Evolutionary conservation across 30 jellyfish, hydroid and myxozoan species (phyloP).

Genomic region (Mastigias papua): DNA sequence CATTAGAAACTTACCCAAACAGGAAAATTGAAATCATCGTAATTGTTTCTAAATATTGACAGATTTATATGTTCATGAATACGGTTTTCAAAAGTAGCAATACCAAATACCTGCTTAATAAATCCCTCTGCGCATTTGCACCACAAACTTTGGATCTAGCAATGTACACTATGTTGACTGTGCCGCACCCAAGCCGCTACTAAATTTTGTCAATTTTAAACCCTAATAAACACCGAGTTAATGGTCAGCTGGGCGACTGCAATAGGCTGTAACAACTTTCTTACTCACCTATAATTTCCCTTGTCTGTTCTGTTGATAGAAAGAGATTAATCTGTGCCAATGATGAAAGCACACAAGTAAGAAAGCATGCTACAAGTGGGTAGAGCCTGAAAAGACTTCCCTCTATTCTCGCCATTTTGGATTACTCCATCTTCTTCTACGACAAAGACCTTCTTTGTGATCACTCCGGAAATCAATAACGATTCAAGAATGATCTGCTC

Average conservation of each 20-base stretch:
- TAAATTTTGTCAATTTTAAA: no score
- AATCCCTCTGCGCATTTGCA: no score
- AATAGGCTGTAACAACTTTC: background rate
- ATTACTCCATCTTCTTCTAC: background rate
- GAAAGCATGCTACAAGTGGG: background rate
- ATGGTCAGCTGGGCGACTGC: background rate
- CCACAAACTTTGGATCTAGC: no score
- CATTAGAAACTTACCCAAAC: no score
- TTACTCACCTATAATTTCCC: conserved; percentile 58
- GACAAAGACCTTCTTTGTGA: background rate
- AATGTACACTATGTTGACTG: no score
- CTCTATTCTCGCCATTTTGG: conserved; percentile 17
- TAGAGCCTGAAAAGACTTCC: background rate
- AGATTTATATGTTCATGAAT: no score
- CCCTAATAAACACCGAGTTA: no score
- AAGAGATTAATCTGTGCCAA: conserved; percentile 64
- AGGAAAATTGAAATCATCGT: no score
- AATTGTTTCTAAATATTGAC: no score
- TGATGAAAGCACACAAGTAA: background rate
- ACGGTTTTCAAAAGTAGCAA: no score
- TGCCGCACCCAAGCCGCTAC: no score
- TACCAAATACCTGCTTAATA: no score
- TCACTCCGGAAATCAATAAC: background rate
- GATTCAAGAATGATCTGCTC: background rate
- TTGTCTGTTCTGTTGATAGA: conserved; percentile 49